These are phyloP conservation scores for Galaxea fascicularis DNA, from an alignment of 92 coral and sea anemone species.

Conservation along the genomic window DNA sequence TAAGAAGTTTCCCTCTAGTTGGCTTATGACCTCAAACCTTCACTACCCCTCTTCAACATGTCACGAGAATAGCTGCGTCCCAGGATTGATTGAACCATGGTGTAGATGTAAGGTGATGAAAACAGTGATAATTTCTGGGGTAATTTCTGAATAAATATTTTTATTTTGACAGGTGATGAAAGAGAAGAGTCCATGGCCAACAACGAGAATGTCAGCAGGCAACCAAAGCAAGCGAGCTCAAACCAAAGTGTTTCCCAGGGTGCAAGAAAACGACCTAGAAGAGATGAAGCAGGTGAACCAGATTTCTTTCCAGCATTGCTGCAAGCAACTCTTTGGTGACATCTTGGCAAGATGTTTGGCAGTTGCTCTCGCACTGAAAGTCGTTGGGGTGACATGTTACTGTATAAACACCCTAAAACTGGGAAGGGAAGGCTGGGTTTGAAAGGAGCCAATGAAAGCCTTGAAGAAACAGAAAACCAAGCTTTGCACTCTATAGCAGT, in stretches of 20 bases:
- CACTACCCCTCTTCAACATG: not conserved
- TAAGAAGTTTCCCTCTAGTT: not conserved
- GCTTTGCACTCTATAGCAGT: conserved; percentile 3
- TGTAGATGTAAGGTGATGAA: not conserved
- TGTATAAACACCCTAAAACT: not conserved
- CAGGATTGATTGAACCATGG: no score
- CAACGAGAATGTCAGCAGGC: not conserved
- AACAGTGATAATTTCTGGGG: no score
- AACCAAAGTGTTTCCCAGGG: not conserved
- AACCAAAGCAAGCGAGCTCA: not conserved
- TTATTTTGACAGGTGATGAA: not conserved
- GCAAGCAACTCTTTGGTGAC: not conserved
- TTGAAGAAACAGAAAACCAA: not conserved
- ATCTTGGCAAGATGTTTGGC: conserved; percentile 20
- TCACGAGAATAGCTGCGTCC: no score
- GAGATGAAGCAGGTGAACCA: not conserved
- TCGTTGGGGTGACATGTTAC: conserved; percentile 23
- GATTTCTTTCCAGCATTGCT: not conserved
- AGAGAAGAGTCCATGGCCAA: not conserved
- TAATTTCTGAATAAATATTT: no score
- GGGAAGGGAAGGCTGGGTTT: not conserved
- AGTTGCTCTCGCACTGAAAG: not conserved
- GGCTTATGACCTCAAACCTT: not conserved
- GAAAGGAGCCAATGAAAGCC: not conserved
- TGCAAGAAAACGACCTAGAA: not conserved